Evolutionary conservation across 2,113 vertebrate genomes (phyloP).

Genomic region (Sylvilagus bachmani): DNA sequence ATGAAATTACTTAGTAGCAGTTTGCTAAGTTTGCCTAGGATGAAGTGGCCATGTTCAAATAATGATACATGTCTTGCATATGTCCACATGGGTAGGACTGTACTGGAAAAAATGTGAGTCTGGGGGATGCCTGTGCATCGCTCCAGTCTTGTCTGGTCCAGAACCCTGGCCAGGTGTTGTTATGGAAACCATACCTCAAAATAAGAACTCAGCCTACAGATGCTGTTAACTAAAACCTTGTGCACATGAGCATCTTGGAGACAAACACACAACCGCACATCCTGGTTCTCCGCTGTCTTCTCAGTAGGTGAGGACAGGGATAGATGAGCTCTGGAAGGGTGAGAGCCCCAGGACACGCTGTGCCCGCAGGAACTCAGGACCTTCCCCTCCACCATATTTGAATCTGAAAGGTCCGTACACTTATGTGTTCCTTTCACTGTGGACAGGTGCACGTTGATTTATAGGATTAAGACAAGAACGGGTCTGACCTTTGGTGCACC

Average conservation of each 20-base stretch:
- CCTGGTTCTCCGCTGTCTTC: neutral
- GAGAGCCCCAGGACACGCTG: too few species aligned
- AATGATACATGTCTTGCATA: neutral
- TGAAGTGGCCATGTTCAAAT: neutral
- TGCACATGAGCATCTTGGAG: neutral
- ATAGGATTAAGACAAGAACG: slow-evolving; percentile 48
- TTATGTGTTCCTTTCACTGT: neutral
- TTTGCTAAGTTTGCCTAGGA: neutral
- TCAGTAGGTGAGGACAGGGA: neutral
- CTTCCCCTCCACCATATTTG: neutral
- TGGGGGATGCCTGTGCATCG: rapidly evolving
- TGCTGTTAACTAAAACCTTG: neutral
- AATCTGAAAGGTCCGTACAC: neutral
- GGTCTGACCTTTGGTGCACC: neutral
- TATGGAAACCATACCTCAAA: neutral
- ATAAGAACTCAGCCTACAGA: neutral
- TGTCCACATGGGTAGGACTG: rapidly evolving
- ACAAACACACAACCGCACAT: neutral
- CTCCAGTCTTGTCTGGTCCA: neutral
- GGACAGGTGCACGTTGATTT: slow-evolving; percentile 49
- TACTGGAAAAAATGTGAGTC: neutral
- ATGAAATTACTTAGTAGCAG: neutral
- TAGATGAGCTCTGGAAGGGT: neutral
- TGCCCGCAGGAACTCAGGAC: neutral
- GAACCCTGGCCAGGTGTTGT: neutral